phyloP scores from a whole-genome alignment of 2,888 invertebrate species.

The Parasteatoda lunata region DNA sequence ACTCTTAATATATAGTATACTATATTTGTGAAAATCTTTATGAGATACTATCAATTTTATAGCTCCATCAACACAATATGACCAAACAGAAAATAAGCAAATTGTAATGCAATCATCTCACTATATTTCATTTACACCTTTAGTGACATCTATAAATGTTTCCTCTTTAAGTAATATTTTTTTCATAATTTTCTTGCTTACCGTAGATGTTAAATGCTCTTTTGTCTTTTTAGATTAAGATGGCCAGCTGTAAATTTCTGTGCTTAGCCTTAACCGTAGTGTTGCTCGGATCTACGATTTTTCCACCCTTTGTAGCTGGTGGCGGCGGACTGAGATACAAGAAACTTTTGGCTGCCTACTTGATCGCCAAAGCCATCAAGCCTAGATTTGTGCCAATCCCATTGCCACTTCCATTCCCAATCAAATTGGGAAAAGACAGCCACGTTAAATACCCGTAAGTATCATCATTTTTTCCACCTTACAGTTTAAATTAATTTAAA shows the following conservation, averaged over 20 bases:
- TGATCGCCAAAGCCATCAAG: constrained; percentile 63
- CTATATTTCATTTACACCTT: no score
- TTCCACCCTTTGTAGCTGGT: constrained; percentile 54
- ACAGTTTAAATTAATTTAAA: no score
- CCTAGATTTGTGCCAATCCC: constrained; percentile 64
- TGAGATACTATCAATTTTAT: no score
- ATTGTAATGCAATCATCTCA: no score
- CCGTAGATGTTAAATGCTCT: no score
- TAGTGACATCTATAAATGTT: no score
- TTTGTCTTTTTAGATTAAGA: constrained; percentile 27
- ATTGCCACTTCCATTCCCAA: constrained; percentile 58
- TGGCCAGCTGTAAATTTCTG: constrained; percentile 48
- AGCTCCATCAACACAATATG: no score
- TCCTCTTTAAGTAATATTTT: no score
- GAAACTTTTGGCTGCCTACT: constrained; percentile 45
- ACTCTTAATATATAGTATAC: no score
- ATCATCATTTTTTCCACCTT: neutral
- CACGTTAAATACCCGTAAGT: constrained; percentile 67
- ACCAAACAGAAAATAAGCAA: no score
- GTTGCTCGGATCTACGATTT: constrained; percentile 38
- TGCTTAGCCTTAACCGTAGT: constrained; percentile 32
- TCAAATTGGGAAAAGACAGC: constrained; percentile 60
- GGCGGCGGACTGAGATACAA: constrained; percentile 39
- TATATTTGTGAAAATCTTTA: no score
- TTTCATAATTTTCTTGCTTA: no score